Percentiles rank a stretch among this genome's conserved stretches.
Evolutionary conservation across 2,797 vertebrate genomes (phyloP).

Genomic region (Pantherophis vulpinus): DNA sequence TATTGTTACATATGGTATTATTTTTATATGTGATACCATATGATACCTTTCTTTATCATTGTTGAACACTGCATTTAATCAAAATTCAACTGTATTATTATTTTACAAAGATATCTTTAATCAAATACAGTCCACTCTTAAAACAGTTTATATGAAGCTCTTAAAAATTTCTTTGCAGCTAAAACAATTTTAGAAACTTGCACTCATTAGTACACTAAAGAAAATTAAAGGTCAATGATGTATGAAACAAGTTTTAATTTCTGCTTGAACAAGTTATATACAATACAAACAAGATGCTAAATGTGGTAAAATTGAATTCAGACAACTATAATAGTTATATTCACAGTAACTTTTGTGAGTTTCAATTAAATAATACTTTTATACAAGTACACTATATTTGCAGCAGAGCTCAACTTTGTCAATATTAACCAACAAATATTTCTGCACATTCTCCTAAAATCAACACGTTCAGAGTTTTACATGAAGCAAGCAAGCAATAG

Average conservation of each 20-base stretch:
- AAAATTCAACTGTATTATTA: conserved; percentile 19
- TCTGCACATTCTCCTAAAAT: conserved; percentile 34
- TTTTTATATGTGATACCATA: conserved; percentile 29
- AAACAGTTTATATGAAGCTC: not conserved
- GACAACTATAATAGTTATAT: conserved; percentile 60
- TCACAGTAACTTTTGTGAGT: conserved; percentile 74
- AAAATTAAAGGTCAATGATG: conserved; percentile 52
- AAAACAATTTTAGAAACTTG: conserved; percentile 18
- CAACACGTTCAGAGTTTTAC: conserved; percentile 32
- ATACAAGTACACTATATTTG: conserved; percentile 56
- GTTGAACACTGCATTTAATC: conserved; percentile 34
- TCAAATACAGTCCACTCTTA: conserved; percentile 11
- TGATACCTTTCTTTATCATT: conserved; percentile 39
- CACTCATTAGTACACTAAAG: conserved; percentile 33
- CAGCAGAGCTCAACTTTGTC: conserved; percentile 58
- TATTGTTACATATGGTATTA: not conserved
- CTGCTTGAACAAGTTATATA: conserved; percentile 48
- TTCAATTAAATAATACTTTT: conserved; percentile 62
- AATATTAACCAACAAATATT: conserved; percentile 53
- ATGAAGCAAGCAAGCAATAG: conserved; percentile 8
- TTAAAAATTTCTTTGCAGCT: not conserved
- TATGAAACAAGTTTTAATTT: conserved; percentile 59
- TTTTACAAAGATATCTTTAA: conserved; percentile 4
- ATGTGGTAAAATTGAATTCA: conserved; percentile 59
- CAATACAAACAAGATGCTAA: conserved; percentile 49